Conservation (phyloP, 2,797 vertebrate genomes). For the Babyrousa celebensis region DNA sequence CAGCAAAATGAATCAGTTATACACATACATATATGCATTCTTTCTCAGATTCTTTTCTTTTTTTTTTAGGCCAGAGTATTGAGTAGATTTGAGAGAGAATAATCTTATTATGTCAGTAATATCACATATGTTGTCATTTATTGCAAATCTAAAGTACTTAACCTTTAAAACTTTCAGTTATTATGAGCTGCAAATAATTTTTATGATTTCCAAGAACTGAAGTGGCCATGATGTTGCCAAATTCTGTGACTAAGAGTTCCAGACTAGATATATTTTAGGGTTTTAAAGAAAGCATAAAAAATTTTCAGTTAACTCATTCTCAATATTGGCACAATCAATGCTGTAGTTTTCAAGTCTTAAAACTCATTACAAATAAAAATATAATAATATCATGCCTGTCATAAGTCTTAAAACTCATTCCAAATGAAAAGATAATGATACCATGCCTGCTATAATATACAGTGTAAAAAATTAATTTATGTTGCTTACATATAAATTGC, state of each 20-base stretch:
- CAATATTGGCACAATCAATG: neutral
- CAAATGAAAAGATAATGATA: conserved; percentile 11
- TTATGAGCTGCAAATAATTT: neutral
- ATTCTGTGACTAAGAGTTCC: neutral
- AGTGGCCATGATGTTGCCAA: neutral
- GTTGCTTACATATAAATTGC: neutral
- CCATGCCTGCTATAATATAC: neutral
- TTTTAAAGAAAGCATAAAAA: neutral
- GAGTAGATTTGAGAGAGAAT: neutral
- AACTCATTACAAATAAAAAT: conserved; percentile 35
- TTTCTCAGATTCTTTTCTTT: too few relatives aligned
- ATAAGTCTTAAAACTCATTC: neutral
- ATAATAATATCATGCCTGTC: neutral
- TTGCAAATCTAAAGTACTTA: conserved; percentile 1
- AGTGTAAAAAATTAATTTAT: neutral
- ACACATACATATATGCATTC: too few relatives aligned
- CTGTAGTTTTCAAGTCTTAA: neutral
- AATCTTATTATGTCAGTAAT: conserved; percentile 18
- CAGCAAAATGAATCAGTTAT: too few relatives aligned
- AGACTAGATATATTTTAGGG: neutral
- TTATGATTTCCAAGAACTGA: conserved; percentile 23
- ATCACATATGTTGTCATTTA: neutral
- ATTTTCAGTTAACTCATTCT: conserved; percentile 14
- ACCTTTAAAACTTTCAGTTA: conserved; percentile 30
- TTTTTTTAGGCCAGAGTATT: too few relatives aligned